Conservation (phyloP, 2,797 vertebrate species). For the Numenius phaeopus region DNA sequence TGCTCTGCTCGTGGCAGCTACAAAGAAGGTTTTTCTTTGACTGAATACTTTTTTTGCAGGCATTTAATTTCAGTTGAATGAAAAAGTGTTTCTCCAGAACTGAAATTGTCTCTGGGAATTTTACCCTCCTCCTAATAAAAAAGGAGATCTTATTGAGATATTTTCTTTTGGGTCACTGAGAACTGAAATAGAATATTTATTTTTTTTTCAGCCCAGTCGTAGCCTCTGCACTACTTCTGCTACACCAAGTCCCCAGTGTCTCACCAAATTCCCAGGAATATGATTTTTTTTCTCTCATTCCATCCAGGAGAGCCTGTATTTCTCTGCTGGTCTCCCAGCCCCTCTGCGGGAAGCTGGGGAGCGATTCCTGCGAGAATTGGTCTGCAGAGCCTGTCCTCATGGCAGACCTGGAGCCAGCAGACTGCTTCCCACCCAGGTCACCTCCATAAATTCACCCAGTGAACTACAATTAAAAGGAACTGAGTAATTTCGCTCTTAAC, state of each 20-base stretch:
- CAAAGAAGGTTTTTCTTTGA: background rate
- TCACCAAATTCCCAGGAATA: background rate
- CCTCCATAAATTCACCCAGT: background rate
- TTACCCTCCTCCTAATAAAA: background rate
- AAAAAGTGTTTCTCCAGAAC: background rate
- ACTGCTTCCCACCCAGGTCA: background rate
- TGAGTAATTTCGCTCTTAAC: background rate
- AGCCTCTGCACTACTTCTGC: background rate
- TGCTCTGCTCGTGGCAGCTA: background rate
- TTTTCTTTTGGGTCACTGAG: background rate
- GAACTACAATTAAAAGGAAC: background rate
- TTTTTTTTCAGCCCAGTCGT: background rate
- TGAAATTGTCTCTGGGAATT: background rate
- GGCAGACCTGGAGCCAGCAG: background rate
- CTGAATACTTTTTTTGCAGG: too few species aligned
- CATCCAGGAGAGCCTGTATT: background rate
- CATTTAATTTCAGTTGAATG: background rate
- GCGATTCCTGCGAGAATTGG: background rate
- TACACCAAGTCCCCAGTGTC: accelerated
- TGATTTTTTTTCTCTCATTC: background rate
- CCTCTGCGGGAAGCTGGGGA: background rate
- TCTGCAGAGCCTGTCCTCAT: background rate
- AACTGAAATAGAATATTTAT: background rate
- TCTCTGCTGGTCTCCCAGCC: background rate
- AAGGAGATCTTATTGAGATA: background rate